These are phyloP conservation scores for Bufo gargarizans DNA, from an alignment of 2,113 vertebrate genomes.

Conservation along the genomic window DNA sequence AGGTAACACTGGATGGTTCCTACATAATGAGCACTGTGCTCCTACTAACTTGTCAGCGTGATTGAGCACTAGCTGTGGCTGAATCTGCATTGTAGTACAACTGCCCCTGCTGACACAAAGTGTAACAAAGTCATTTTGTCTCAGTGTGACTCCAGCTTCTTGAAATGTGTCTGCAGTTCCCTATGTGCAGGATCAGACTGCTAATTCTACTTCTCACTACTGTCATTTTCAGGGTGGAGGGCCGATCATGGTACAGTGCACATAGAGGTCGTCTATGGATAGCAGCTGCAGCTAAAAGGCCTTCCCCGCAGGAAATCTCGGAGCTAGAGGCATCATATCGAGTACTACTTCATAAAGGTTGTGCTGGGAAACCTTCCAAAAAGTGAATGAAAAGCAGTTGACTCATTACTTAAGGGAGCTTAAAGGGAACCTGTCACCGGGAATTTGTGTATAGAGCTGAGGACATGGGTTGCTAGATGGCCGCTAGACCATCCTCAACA, in stretches of 20 bases:
- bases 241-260: constrained; percentile 93
- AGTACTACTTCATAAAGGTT: constrained; percentile 81
- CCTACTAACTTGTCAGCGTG: constrained; percentile 22
- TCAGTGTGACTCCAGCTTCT: constrained; percentile 28
- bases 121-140: not conserved
- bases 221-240: constrained; percentile 83
- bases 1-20: not conserved
- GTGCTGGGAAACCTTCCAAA: not conserved
- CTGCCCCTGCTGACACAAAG: constrained; percentile 16
- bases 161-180: not conserved
- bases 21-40: constrained; percentile 6
- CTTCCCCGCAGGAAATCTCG: constrained; percentile 85
- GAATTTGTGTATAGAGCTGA: no score
- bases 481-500: no score
- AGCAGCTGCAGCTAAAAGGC: constrained; percentile 89
- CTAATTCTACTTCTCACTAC: constrained; percentile 49
- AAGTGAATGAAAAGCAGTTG: not conserved
- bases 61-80: constrained; percentile 10
- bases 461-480: no score
- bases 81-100: constrained; percentile 10
- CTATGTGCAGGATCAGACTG: constrained; percentile 11
- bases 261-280: constrained; percentile 96
- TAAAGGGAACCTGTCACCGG: no score
- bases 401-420: not conserved
- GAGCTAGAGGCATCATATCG: constrained; percentile 86